A percentile compares a stretch with the other conserved stretches of the same genome.
Evolutionary conservation across 1,140 invertebrate species (phyloP).

Genomic region (Drosophila elegans): DNA sequence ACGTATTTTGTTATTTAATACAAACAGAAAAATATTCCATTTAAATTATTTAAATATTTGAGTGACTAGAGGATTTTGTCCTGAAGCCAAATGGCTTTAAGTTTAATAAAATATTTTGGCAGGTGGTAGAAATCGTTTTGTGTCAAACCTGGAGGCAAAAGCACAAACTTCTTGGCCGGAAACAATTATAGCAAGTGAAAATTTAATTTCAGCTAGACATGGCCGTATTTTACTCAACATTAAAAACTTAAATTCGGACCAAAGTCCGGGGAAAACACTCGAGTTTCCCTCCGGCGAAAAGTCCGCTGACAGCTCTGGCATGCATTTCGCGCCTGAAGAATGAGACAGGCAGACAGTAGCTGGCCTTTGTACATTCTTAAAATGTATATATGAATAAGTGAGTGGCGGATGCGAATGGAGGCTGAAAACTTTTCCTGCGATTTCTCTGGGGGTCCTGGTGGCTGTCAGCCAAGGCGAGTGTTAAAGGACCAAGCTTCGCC

Average conservation of each 20-base stretch:
- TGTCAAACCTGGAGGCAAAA: not conserved
- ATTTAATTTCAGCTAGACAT: conserved; percentile 24
- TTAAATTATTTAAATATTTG: no score
- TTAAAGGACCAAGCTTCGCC: conserved; percentile 18
- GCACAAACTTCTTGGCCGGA: conserved; percentile 4
- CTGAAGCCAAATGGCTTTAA: not conserved
- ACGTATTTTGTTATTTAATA: no score
- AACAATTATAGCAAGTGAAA: conserved; percentile 39
- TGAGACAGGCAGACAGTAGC: conserved; percentile 27
- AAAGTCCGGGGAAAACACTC: conserved; percentile 13
- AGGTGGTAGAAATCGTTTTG: not conserved
- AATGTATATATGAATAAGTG: conserved; percentile 48
- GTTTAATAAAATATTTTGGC: not conserved
- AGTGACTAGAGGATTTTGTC: no score
- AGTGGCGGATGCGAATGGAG: not conserved
- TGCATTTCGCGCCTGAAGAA: conserved; percentile 44
- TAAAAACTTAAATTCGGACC: conserved; percentile 28
- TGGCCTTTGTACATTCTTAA: conserved; percentile 52
- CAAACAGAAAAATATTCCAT: no score
- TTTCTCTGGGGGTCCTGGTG: conserved; percentile 27
- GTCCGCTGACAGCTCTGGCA: conserved; percentile 35
- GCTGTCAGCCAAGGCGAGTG: conserved; percentile 24
- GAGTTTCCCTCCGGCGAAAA: conserved; percentile 6
- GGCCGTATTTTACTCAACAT: conserved; percentile 29
- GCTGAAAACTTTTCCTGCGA: conserved; percentile 41